These are phyloP conservation scores for Apostichopus parvimensis DNA, from an alignment of 35 echinoderm and acorn worm genomes.

Conservation along the genomic window DNA sequence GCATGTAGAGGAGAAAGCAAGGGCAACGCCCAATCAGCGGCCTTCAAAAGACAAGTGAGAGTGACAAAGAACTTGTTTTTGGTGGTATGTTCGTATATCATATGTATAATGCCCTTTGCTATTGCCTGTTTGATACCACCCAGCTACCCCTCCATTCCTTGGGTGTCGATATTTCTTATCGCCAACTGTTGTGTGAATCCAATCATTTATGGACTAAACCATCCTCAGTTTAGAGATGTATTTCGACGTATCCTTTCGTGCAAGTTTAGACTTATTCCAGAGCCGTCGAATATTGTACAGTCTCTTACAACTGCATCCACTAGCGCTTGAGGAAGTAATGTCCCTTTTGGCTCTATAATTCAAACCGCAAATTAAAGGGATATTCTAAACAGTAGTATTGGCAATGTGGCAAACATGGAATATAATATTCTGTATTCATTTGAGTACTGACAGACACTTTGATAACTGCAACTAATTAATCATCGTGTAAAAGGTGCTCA, in stretches of 20 bases:
- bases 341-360: not conserved
- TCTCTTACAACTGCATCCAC: too few species aligned
- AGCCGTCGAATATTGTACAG: too few species aligned
- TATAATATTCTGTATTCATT: too few species aligned
- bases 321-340: not conserved
- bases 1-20: not conserved
- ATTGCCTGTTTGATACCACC: constrained; percentile 29
- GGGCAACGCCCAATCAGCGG: not conserved
- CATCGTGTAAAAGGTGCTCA: too few species aligned
- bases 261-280: too few species aligned
- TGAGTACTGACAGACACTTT: too few species aligned
- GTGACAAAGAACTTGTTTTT: constrained; percentile 79
- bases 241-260: not conserved
- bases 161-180: constrained; percentile 23
- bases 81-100: constrained; percentile 53
- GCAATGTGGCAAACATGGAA: too few species aligned
- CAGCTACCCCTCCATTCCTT: constrained; percentile 37
- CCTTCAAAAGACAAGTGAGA: constrained; percentile 50
- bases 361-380: not conserved
- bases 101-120: constrained; percentile 43
- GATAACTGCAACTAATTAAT: too few species aligned
- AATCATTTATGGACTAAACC: constrained; percentile 57
- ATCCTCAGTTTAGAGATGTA: constrained; percentile 57
- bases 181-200: constrained; percentile 59
- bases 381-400: not conserved